phyloP scores from a whole-genome alignment of 23 tunicate species.

The Halocynthia aurantium region DNA sequence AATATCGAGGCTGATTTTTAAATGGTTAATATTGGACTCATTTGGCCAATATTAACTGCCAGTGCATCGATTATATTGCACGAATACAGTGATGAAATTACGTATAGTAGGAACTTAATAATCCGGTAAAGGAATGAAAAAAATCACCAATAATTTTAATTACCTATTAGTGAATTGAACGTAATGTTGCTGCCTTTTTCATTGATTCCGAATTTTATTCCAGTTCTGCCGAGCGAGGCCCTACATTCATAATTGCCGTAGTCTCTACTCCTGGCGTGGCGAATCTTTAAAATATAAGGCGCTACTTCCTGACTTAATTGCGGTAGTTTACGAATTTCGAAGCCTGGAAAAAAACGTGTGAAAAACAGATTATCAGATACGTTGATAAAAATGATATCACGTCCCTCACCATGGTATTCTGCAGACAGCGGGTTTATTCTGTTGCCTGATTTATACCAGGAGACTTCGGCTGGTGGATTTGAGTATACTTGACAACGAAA shows the following conservation, averaged over 20 bases:
- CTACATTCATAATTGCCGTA: constrained; percentile 46
- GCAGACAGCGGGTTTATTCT: constrained; percentile 5
- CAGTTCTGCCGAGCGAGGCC: constrained; percentile 24
- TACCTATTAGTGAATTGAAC: constrained; percentile 34
- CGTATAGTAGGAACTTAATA: too few species aligned
- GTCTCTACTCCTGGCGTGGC: constrained; percentile 30
- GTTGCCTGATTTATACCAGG: constrained; percentile 24
- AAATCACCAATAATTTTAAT: neutral
- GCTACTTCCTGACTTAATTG: constrained; percentile 13
- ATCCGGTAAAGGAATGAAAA: too few species aligned
- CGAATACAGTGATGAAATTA: too few species aligned
- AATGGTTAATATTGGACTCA: too few species aligned
- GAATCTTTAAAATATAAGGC: constrained; percentile 28
- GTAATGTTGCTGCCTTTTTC: constrained; percentile 27
- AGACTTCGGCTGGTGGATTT: constrained; percentile 28
- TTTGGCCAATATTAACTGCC: too few species aligned
- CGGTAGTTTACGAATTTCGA: neutral
- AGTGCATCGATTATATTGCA: too few species aligned
- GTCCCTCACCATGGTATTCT: neutral
- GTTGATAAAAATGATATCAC: neutral
- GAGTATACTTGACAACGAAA: constrained; percentile 30
- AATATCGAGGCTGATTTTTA: too few species aligned
- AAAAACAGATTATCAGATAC: neutral
- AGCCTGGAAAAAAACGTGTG: neutral
- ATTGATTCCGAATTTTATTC: constrained; percentile 6